Evolutionary conservation across 2,888 invertebrate genomes (phyloP), one percentile per base, ranked within the genome.

Genomic region (Eueremaeus valkanovi): DNA sequence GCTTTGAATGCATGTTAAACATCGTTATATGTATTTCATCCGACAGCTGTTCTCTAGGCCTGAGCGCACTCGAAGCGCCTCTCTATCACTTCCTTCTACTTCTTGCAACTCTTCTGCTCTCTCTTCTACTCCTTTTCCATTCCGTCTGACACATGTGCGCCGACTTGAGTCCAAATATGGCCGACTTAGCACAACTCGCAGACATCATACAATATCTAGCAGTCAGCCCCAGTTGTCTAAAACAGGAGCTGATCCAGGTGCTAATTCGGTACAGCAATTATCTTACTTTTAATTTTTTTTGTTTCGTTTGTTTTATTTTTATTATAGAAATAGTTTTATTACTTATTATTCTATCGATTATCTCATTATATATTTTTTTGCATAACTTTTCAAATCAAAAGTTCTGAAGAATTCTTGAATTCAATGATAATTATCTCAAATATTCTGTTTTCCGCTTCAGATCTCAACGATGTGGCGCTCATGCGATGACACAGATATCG

Each of bases 181-280:
- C 70, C 40, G 29, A 70, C 40, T 70, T 21, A 21, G 92, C 80
- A 92, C 92, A 82, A 93, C 92, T 83, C 86, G 93, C 75, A 86
- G 93, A 75, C 93, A 94, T 83, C 90, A 93, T 81, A 95, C 94
- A 0, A 92, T 94, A n/a, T 85, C 90, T 86, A 85, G 89, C 79
- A 84, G 84, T 78, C 82, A 83, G 76, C 85, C 85, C 11, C 78
- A 77, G 36, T 78, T 78, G 76, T 80, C 79, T 79, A 76, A 66
- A 55, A 5, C 63, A 11, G 24, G 21, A 11, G 2, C 49, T n/a
- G 49, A 49, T 5, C 2, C 18, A 13, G 81, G 77, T 81, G 24
- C 31, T 45, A 24, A 70, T 70, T 70, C 70, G 70, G 70, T 70
- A 70, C 70, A n/a, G n/a, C n/a, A n/a, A n/a, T 13, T 13, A 13